These are phyloP conservation scores for Galleria mellonella DNA, from an alignment of 1,140 invertebrate genomes.

Conservation along the genomic window DNA sequence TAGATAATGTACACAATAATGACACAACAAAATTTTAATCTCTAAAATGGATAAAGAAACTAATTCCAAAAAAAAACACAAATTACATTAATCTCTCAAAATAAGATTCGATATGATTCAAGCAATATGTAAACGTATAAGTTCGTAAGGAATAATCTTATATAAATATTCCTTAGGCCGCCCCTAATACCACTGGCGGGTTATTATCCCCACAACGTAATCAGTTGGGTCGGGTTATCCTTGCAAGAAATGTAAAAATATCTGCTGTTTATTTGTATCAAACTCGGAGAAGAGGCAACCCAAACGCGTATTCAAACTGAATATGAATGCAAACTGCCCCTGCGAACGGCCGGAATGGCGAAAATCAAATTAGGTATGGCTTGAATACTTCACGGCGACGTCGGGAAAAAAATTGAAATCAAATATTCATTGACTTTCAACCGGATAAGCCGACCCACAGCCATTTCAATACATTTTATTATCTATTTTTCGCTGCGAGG, in stretches of 20 bases:
- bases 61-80: too few relatives aligned
- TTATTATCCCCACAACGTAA: slow-evolving; percentile 63
- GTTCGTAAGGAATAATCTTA: slow-evolving; percentile 21
- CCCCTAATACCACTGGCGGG: slow-evolving; percentile 33
- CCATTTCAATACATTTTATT: slow-evolving; percentile 74
- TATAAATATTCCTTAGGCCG: slow-evolving; percentile 36
- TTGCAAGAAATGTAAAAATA: slow-evolving; percentile 67
- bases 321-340: slow-evolving; percentile 72
- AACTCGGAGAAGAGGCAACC: slow-evolving; percentile 59
- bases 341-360: slow-evolving; percentile 64
- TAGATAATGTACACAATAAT: too few relatives aligned
- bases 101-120: slow-evolving; percentile 8
- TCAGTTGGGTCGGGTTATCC: slow-evolving; percentile 65
- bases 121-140: slow-evolving; percentile 9
- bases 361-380: slow-evolving; percentile 74
- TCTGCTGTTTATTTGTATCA: slow-evolving; percentile 71
- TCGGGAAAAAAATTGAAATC: slow-evolving; percentile 74
- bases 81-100: slow-evolving; percentile 20
- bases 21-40: too few relatives aligned
- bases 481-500: slow-evolving; percentile 62
- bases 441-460: slow-evolving; percentile 70
- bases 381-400: slow-evolving; percentile 73
- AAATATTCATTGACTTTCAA: slow-evolving; percentile 74
- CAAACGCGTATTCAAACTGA: slow-evolving; percentile 67
- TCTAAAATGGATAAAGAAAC: too few relatives aligned